A percentile compares a stretch with the other conserved stretches of the same genome.
Evolutionary conservation across 2,888 invertebrate genomes (phyloP).

Genomic region (Pollenia griseotomentosa): DNA sequence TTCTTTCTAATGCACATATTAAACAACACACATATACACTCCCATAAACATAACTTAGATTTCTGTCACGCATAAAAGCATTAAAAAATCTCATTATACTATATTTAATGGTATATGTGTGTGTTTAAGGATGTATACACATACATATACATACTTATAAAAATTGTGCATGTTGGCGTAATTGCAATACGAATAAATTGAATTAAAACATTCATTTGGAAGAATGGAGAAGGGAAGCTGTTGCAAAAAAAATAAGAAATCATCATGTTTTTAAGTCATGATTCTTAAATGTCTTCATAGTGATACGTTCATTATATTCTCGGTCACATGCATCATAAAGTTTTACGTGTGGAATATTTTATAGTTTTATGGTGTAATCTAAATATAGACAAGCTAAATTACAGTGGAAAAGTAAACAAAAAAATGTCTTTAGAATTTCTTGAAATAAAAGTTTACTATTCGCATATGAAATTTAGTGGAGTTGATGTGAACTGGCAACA

Average conservation of each 20-base stretch:
- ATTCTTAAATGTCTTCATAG: conserved; percentile 68
- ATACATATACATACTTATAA: neutral
- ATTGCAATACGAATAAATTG: conserved; percentile 52
- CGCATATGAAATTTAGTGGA: too few species aligned
- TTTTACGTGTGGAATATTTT: conserved; percentile 54
- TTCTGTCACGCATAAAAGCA: conserved; percentile 58
- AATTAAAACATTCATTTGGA: conserved; percentile 58
- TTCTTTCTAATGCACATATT: conserved; percentile 50
- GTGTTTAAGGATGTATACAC: neutral
- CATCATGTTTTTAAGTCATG: conserved; percentile 57
- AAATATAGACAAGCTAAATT: conserved; percentile 13
- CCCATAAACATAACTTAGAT: neutral
- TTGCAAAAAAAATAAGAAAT: conserved; percentile 18
- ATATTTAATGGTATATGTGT: neutral
- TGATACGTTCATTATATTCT: conserved; percentile 22
- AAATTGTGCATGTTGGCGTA: neutral
- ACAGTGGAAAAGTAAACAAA: neutral
- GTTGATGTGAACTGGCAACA: too few species aligned
- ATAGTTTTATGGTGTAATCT: conserved; percentile 24
- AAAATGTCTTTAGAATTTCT: too few species aligned
- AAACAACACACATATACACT: conserved; percentile 3
- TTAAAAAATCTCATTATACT: conserved; percentile 53
- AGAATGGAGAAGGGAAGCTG: conserved; percentile 34
- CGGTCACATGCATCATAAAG: conserved; percentile 50
- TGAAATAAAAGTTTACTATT: too few species aligned